These are phyloP conservation scores for Rallus crepitans DNA, from an alignment of 2,797 vertebrate species.

Conservation along the genomic window DNA sequence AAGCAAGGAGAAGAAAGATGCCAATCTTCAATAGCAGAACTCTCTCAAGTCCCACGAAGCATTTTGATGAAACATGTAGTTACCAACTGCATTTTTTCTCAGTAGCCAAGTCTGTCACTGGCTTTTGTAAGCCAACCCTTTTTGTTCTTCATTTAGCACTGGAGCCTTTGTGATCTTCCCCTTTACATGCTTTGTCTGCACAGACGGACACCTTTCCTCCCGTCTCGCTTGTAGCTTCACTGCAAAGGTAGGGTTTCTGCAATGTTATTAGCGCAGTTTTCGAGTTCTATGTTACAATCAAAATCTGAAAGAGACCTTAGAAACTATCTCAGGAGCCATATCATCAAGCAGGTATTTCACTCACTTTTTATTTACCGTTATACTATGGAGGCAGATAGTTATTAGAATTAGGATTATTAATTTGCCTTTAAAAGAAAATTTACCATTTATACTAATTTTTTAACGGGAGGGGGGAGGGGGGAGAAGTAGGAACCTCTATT, in stretches of 20 bases:
- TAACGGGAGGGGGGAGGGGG: background rate
- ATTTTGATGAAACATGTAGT: background rate
- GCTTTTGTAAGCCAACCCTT: background rate
- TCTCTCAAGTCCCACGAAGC: background rate
- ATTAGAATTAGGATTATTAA: background rate
- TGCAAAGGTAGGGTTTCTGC: background rate
- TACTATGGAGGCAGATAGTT: background rate
- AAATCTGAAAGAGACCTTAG: background rate
- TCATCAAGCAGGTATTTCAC: background rate
- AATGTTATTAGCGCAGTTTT: background rate
- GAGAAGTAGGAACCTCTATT: background rate
- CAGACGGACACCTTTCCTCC: background rate
- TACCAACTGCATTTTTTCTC: background rate
- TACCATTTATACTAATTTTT: background rate
- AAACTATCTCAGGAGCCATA: background rate
- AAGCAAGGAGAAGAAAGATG: background rate
- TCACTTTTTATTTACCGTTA: background rate
- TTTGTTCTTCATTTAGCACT: background rate
- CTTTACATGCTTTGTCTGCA: accelerated
- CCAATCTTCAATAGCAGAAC: background rate
- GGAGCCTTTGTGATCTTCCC: background rate
- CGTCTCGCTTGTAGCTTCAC: background rate
- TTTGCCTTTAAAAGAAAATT: background rate
- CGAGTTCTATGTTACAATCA: background rate
- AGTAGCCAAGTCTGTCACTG: background rate